phyloP scores from a whole-genome alignment of 2,797 vertebrate species.

The Echiichthys vipera region DNA sequence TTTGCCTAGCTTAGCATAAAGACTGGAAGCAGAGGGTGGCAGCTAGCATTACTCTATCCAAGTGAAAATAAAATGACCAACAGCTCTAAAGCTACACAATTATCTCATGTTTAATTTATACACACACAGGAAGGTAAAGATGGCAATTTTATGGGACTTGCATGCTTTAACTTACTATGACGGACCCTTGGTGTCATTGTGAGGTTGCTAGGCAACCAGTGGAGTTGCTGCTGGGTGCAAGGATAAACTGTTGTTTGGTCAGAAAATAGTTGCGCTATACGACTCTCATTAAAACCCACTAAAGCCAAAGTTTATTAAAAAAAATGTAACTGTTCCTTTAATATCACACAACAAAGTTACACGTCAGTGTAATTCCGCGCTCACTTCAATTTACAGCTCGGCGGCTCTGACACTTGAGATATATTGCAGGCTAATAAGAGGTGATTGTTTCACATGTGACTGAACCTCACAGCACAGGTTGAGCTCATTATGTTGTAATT shows the following conservation, averaged over 20 bases:
- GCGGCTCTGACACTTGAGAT: constrained; percentile 43
- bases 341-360: background rate
- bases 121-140: background rate
- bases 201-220: background rate
- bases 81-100: background rate
- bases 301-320: background rate
- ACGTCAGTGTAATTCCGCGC: constrained; percentile 30
- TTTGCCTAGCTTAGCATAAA: too few species aligned
- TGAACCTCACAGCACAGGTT: constrained; percentile 50
- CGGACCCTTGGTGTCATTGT: background rate
- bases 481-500: constrained; percentile 71
- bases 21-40: background rate
- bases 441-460: constrained; percentile 63
- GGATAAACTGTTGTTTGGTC: background rate
- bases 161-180: background rate
- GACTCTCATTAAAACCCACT: background rate
- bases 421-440: constrained; percentile 37
- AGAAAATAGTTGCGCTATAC: background rate
- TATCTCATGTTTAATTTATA: background rate
- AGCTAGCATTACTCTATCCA: background rate
- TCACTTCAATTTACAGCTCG: constrained; percentile 38
- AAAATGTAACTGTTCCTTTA: constrained; percentile 21
- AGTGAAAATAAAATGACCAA: background rate
- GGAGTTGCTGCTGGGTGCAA: background rate
- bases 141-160: background rate